These are phyloP conservation scores for Stenoptilia bipunctidactyla DNA, from an alignment of 2,888 invertebrate species.

Conservation along the genomic window DNA sequence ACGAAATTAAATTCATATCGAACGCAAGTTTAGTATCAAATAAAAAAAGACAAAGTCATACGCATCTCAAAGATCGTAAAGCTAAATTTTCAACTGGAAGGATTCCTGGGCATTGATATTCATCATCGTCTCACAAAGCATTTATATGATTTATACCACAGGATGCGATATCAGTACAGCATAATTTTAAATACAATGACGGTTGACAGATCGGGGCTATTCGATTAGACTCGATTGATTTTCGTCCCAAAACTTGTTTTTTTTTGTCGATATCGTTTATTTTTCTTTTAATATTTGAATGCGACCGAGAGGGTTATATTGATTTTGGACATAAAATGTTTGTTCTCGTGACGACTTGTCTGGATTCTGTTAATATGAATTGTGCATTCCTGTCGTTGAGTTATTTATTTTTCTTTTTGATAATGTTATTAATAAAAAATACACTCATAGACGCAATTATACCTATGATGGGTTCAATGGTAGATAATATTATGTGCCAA, in stretches of 20 bases:
- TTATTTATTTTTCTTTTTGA: too few relatives aligned
- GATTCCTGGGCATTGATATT: too few relatives aligned
- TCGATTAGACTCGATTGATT: conserved; percentile 34
- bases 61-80: too few relatives aligned
- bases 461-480: too few relatives aligned
- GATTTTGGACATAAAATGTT: conserved; percentile 55
- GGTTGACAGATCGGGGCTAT: conserved; percentile 56
- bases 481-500: too few relatives aligned
- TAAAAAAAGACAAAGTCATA: too few relatives aligned
- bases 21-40: too few relatives aligned
- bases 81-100: too few relatives aligned
- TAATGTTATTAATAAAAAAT: too few relatives aligned
- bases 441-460: too few relatives aligned
- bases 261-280: conserved; percentile 52
- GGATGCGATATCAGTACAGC: conserved; percentile 25
- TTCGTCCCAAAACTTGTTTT: conserved; percentile 23
- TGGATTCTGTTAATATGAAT: conserved; percentile 20
- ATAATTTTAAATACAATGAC: conserved; percentile 46
- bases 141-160: conserved; percentile 34
- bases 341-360: conserved; percentile 50
- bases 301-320: conserved; percentile 60
- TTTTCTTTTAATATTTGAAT: conserved; percentile 41
- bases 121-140: background rate
- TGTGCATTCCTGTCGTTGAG: too few relatives aligned
- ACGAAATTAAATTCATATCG: too few relatives aligned